Evolutionary conservation across 2,888 invertebrate species (phyloP), one percentile per base, ranked within the genome.

Genomic region (Spilosoma lubricipeda): DNA sequence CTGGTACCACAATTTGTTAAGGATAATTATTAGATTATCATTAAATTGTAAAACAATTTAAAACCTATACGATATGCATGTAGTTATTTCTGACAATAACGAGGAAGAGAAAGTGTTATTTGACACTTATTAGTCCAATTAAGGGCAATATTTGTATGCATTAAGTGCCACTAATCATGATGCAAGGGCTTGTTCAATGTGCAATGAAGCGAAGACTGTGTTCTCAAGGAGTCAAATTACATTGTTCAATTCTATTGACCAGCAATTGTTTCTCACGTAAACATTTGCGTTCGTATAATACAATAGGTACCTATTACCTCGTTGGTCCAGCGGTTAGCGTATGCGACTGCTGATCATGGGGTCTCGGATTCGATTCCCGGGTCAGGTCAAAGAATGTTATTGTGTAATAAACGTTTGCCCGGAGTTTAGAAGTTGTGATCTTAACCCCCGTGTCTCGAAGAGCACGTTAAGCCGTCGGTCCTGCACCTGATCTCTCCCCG

Each of bases 71-170:
- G 7, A 7, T 27, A 67, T 20, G 30, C 18, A 30, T 67, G 20
- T 67, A 23, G 20, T 64, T 64, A 76, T 79, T 74, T 71, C 72
- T 77, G 77, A 78, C 73, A 81, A 78, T 85, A 88, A 89, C 82
- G 77, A 90, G 89, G 90, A 90, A 91, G 88, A 80, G 88, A 88
- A 82, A 87, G 82, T 82, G 90, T 87, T 89, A 91, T 85, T 30
- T 77, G 88, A 90, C 90, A 90, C 87, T 88, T 86, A 84, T 87
- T 87, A 79, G 82, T 86, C 82, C 87, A 87, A 89, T 87, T 89
- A 87, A 83, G 85, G 87, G 82, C 85, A 82, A 80, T 85, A 84
- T 87, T 89, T 86, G 86, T 86, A 85, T 80, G 85, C 84, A 84
- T 86, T 83, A 87, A 82, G 82, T 80, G 76, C 77, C 82, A 82